Base-by-base conservation (phyloP, 2,797 vertebrate genomes). In the Sebastiscus albofasciatus region DNA sequence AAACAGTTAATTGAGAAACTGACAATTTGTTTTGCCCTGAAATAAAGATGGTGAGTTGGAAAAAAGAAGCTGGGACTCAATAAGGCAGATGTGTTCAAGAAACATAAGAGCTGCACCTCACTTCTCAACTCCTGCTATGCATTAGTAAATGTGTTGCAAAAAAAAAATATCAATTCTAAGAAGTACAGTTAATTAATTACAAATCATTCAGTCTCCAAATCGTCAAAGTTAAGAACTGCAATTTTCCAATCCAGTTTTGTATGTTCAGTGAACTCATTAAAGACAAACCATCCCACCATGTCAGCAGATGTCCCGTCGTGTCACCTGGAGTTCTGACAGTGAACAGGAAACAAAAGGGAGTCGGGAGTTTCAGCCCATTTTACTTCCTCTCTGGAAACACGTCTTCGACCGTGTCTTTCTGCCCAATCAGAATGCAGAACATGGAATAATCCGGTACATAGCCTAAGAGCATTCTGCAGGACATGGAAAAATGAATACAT, bases 41-140 rank as follows among this genome's bases (percentile, higher is more conserved):
- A 46, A 60, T 72, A 62, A 26, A 56, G 5, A 69, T 0, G 20
- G 77, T 59, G n/a, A 77, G 20, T 2, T 31, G 31, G 31, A 55
- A 26, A 75, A 81, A 59, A 29, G 72, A 81, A 67, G 14, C 22
- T 72, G 72, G 20, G 70, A 77, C 61, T 81, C 12, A 72, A 80
- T 90, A 92, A 93, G 88, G 89, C 88, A 83, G 78, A 67, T 31
- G 73, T 80, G 79, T 83, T 82, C 13, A 18, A 67, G 42, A 52
- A 76, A 79, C 4, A 76, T 13, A n/a, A 24, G 58, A 75, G 55
- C 66, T 8, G 5, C 6, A 5, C 62, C 46, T 81, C 49, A 55
- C n/a, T 24, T 70, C 12, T 42, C 9, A 36, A 6, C 56, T 46
- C 46, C 0, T 26, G 2, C 27, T 14, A 12, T 18, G 31, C 13